Percentiles rank a stretch among this genome's conserved stretches.
These are phyloP conservation scores for human DNA, from an alignment of 2,113 vertebrate genomes.

Conservation along the genomic window GRCh38 chr13:74705001-74705500, in stretches of 20 bases:
- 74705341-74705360: not conserved
- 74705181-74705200: not conserved
- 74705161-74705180: not conserved
- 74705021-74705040: not conserved
- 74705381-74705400: not conserved
- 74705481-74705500: conserved; percentile 1
- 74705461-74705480: not conserved
- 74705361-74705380: not conserved
- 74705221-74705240: not conserved
- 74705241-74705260: not conserved
- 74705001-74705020: not conserved
- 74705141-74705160: not conserved
- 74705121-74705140: not conserved
- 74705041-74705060: not conserved
- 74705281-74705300: not conserved
- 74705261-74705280: not conserved
- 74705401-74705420: not conserved
- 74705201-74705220: not conserved
- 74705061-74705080: not conserved
- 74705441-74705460: not conserved
- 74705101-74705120: not conserved
- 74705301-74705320: not conserved
- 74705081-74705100: not conserved
- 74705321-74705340: not conserved
- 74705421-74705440: not conserved